Base-by-base conservation (phyloP, 2,888 invertebrate genomes). In the Rhagonycha fulva region DNA sequence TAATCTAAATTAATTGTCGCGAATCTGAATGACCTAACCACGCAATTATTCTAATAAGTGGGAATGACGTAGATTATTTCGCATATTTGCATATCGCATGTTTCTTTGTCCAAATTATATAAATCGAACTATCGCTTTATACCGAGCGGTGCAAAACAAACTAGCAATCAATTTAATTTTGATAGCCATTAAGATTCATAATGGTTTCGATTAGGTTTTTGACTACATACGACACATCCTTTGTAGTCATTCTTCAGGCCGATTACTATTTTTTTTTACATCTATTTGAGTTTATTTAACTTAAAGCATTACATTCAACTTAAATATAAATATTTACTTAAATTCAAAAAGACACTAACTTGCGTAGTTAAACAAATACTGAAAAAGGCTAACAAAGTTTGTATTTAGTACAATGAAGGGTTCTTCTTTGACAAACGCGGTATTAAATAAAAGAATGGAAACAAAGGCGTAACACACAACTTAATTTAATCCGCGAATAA, bases 381-480 rank as follows among this genome's bases (percentile, higher is more conserved):
- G 47, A 47, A 47, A 47, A 47, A 47, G 47, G n/a, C n/a, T 47
- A 47, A 47, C 47, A 47, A 47, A n/a, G n/a, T 47, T 47, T 47
- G n/a, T 47, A 19, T 47, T 47, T 47, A 47, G 47, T n/a, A 47
- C 47, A 47, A 47, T 47, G 47, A 47, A 47, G 47, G 47, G 47
- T 47, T 47, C 9, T 47, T 47, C 47, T 47, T 47, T 47, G 47
- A 47, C 47, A 47, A 47, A 47, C 47, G 47, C n/a, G 47, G n/a
- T 47, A n/a, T 47, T 47, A 47, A 72, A 72, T 61, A 72, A 72
- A 72, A 72, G 68, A 67, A 62, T 67, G 61, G 68, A 72, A 72
- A 69, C 63, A 62, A 68, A 72, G 69, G 68, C 71, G 75, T 75
- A 32, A 69, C 75, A 75, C 62, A 75, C 71, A 72, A 71, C 68